A percentile compares a stretch with the other conserved stretches of the same genome.
These are phyloP conservation scores for Pomatostomus ruficeps DNA, from an alignment of 2,113 vertebrate genomes.

Conservation along the genomic window DNA sequence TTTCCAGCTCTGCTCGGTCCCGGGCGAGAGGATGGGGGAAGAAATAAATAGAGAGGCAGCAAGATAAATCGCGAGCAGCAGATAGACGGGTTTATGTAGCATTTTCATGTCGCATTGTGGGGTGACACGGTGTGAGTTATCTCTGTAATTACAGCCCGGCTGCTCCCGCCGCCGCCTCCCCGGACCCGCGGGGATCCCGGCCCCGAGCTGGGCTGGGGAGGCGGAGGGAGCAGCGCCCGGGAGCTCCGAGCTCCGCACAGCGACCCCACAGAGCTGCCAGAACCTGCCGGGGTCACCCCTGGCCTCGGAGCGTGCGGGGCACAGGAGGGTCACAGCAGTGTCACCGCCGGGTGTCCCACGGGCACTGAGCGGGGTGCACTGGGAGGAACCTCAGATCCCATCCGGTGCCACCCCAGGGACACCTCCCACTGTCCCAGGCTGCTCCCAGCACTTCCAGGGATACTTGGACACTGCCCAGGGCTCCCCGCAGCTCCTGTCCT, in stretches of 20 bases:
- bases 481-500: no score
- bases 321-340: neutral
- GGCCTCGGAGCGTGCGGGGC: neutral
- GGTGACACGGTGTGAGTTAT: conserved; percentile 46
- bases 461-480: no score
- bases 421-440: neutral
- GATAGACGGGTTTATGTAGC: conserved; percentile 32
- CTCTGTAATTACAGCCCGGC: conserved; percentile 34
- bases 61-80: conserved; percentile 38
- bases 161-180: neutral
- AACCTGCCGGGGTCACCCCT: neutral
- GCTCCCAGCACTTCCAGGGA: neutral
- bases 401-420: neutral
- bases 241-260: fast-evolving
- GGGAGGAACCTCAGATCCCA: neutral
- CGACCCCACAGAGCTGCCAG: no score
- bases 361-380: fast-evolving
- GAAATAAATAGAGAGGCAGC: conserved; percentile 21
- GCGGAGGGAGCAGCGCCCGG: neutral
- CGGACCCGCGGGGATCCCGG: neutral
- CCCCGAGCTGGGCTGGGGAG: neutral
- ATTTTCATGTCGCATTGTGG: conserved; percentile 38
- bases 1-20: conserved; percentile 9
- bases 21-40: neutral
- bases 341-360: neutral